These are phyloP conservation scores for Takifugu rubripes DNA, from an alignment of 2,797 vertebrate species.

Conservation along the genomic window DNA sequence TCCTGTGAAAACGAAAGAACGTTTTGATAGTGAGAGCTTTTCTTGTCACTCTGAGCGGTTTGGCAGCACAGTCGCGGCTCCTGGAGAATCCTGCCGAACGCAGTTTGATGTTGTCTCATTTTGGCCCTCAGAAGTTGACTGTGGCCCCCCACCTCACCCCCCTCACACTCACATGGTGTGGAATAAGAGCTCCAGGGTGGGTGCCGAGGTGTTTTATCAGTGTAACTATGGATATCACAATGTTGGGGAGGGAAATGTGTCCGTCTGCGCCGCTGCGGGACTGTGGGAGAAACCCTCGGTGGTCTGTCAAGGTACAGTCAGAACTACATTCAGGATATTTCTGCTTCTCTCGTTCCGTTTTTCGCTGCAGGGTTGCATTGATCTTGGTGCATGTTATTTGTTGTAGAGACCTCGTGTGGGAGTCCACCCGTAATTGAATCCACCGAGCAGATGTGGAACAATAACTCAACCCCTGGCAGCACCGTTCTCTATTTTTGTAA, in stretches of 20 bases:
- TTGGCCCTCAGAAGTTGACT: constrained; percentile 77
- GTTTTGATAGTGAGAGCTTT: background rate
- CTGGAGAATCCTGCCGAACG: background rate
- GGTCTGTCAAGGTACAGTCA: constrained; percentile 63
- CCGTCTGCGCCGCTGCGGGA: constrained; percentile 55
- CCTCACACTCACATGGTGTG: constrained; percentile 73
- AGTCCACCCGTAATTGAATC: constrained; percentile 71
- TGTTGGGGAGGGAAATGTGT: constrained; percentile 44
- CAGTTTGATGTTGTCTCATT: constrained; percentile 25
- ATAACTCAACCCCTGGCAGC: constrained; percentile 70
- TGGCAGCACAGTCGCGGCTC: background rate
- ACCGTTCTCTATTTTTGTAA: constrained; percentile 76
- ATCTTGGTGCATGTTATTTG: constrained; percentile 38
- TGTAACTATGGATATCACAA: constrained; percentile 79
- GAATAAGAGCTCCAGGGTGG: constrained; percentile 66
- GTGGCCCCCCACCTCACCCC: constrained; percentile 73
- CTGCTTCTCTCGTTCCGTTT: background rate
- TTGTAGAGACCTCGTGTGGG: constrained; percentile 80
- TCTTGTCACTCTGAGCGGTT: constrained; percentile 4
- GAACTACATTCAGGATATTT: constrained; percentile 14
- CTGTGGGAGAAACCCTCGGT: constrained; percentile 51
- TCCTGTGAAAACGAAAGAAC: too few relatives aligned
- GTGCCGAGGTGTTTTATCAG: constrained; percentile 70
- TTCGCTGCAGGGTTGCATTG: background rate
- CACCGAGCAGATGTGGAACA: constrained; percentile 74